Evolutionary conservation across 2,113 vertebrate species (phyloP), one percentile per base, ranked within the genome.

Genomic region (Phodopus roborovskii): DNA sequence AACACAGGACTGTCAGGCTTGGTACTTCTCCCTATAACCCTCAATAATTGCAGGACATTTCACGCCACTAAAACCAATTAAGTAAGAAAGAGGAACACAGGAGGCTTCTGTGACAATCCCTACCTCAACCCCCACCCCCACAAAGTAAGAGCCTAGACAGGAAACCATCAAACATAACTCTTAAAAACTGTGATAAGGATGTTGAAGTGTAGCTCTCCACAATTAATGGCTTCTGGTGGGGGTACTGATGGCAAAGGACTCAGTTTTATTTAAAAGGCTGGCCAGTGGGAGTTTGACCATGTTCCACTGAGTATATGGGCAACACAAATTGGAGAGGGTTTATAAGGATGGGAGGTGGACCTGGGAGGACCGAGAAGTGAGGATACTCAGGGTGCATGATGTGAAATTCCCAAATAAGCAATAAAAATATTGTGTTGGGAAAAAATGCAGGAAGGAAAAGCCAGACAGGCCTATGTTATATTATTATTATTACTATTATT

Each of bases 51-150:
- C 39, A 48, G 53, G 68, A 60, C 33, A 71, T 88, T 82, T 71
- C 45, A 39, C 75, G 26, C 30, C 53, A 88, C 50, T 84, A 88
- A 88, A 94, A 82, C 36, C 94, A 90, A 81, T 24, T 66, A 95
- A 85, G 50, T 45, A 86, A 74, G 19, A 74, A 42, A 24, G 36
- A 39, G 70, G 19, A 19, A 22, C 70, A 2, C 3, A 9, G 36
- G 39, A 20, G 3, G 17, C 70, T 39, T 39, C 36, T 22, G 36
- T 71, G 70, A 39, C 70, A 71, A 71, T 24, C 17, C 17, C 36
- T 71, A 71, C 70, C 60, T 26, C 36, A 71, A 71, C 19, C 10
- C 70, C 3, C 3, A 19, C 8, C 70, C 33, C 70, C 7, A 1
- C n/a, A 39, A 71, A 71, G 70, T 39, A 39, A 22, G 36, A 39